These are phyloP conservation scores for Donacobius atricapilla DNA, from an alignment of 2,113 vertebrate species.

Conservation along the genomic window DNA sequence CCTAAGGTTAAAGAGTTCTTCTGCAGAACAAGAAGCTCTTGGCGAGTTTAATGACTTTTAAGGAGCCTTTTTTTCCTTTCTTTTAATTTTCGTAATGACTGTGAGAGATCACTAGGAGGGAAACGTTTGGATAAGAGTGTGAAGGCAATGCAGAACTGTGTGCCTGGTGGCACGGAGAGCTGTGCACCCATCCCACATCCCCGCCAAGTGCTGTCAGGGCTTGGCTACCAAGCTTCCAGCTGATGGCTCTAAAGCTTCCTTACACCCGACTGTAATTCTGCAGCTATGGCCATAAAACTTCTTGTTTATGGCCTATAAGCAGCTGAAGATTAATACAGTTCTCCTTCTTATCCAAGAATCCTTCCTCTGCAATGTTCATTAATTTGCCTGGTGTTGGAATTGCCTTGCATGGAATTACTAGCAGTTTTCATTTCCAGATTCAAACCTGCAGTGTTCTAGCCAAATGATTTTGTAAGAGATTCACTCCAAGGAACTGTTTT, in stretches of 20 bases:
- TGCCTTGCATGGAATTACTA: background rate
- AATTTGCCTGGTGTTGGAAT: slow-evolving; percentile 17
- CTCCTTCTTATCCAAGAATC: background rate
- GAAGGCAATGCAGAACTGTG: background rate
- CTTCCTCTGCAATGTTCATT: background rate
- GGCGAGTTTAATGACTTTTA: background rate
- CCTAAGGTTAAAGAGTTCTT: background rate
- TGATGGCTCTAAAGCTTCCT: background rate
- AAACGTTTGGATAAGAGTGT: background rate
- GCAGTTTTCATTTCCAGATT: background rate
- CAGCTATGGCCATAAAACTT: background rate
- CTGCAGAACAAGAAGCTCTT: background rate
- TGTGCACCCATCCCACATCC: background rate
- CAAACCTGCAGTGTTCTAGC: background rate
- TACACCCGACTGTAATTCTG: background rate
- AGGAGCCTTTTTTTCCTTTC: background rate
- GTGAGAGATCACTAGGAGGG: background rate
- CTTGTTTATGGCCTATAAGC: background rate
- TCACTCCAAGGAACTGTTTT: slow-evolving; percentile 5
- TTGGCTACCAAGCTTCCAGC: background rate
- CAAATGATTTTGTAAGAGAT: background rate
- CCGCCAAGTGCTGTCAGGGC: background rate
- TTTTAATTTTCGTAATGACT: background rate
- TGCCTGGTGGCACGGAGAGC: background rate
- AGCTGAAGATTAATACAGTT: background rate